phyloP scores from a whole-genome alignment of 2,888 invertebrate species.

The Campoplex capitator region DNA sequence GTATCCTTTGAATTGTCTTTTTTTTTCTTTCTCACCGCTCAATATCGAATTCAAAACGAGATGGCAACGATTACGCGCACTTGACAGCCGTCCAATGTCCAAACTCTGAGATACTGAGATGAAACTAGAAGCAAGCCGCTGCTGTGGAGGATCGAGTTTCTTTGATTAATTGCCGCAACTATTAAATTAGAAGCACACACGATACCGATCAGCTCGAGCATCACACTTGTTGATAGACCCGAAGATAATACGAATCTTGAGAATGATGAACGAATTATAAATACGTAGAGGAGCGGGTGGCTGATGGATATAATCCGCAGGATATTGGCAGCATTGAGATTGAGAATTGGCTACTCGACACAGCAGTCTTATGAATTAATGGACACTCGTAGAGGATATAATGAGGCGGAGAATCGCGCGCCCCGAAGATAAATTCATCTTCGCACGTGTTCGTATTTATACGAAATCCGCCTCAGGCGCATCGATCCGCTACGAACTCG shows the following conservation, averaged over 20 bases:
- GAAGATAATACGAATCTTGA: neutral
- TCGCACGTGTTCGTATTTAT: conserved; percentile 5
- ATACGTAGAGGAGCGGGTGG: neutral
- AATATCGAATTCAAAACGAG: neutral
- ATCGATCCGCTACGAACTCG: conserved; percentile 15
- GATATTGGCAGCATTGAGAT: conserved; percentile 3
- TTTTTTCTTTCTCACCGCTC: neutral
- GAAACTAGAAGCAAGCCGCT: neutral
- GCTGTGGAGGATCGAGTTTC: neutral
- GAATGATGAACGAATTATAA: conserved; percentile 5
- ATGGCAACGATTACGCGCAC: neutral
- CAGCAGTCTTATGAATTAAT: conserved; percentile 29
- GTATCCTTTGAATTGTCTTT: neutral
- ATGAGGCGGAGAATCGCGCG: conserved; percentile 37
- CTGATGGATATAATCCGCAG: conserved; percentile 10
- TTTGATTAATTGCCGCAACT: conserved; percentile 8
- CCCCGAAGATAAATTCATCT: conserved; percentile 28
- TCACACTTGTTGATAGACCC: neutral
- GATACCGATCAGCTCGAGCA: neutral
- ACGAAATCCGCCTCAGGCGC: conserved; percentile 31
- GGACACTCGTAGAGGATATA: conserved; percentile 26
- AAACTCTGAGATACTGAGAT: neutral
- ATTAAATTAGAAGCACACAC: neutral
- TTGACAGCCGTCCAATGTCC: neutral
- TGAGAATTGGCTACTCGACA: conserved; percentile 6